Evolutionary conservation across 1,140 invertebrate species (phyloP).

Genomic region (Chlorops oryzae): DNA sequence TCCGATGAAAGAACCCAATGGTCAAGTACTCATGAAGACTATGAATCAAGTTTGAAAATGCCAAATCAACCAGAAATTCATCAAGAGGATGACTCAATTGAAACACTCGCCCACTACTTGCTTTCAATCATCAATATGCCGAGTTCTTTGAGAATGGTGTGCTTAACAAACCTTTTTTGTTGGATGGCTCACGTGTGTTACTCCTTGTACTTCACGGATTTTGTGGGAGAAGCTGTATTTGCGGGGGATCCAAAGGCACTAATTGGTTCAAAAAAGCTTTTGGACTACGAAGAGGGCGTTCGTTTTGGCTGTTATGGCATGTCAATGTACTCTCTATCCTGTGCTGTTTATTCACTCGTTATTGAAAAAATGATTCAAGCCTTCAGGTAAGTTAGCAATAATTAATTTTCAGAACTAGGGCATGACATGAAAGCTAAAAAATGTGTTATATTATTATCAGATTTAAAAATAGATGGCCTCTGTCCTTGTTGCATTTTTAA

Average conservation of each 20-base stretch:
- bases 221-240: conserved; percentile 93
- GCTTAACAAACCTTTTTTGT: conserved; percentile 90
- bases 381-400: conserved; percentile 58
- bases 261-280: conserved; percentile 56
- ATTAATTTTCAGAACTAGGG: background rate
- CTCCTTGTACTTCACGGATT: conserved; percentile 94
- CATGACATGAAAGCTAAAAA: no score
- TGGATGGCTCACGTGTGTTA: conserved; percentile 98
- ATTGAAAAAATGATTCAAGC: conserved; percentile 82
- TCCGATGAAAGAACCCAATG: no score
- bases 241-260: conserved; percentile 80
- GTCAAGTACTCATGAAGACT: no score
- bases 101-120: conserved; percentile 69
- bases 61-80: conserved; percentile 7
- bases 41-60: no score
- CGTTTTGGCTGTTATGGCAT: conserved; percentile 94
- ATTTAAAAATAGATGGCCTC: no score
- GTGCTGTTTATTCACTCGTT: conserved; percentile 82
- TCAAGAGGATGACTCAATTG: no score
- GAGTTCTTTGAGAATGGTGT: conserved; percentile 74
- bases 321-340: conserved; percentile 92
- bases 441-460: no score
- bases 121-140: conserved; percentile 88
- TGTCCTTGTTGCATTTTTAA: no score
- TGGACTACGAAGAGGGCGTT: conserved; percentile 82